Evolutionary conservation across 1,140 invertebrate species (phyloP).

Genomic region (Zaprionus gabonicus): DNA sequence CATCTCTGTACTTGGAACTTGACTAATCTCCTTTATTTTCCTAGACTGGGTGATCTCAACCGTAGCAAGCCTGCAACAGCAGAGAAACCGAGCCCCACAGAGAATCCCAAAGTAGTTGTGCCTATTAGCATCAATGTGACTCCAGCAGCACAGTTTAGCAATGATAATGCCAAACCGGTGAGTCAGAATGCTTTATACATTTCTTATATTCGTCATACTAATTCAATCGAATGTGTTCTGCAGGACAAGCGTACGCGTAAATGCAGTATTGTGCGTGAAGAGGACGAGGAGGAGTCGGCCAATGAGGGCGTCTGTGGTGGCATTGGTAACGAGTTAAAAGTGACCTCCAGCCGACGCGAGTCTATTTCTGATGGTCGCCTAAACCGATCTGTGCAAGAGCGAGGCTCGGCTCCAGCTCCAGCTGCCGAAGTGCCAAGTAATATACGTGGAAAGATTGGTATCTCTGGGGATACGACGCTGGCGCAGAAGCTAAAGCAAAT

Average conservation of each 20-base stretch:
- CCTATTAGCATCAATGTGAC: slow-evolving; percentile 76
- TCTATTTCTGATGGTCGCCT: slow-evolving; percentile 88
- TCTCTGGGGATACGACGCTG: slow-evolving; percentile 64
- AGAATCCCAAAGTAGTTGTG: slow-evolving; percentile 60
- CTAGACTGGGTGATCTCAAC: slow-evolving; percentile 48
- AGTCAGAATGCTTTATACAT: slow-evolving; percentile 16
- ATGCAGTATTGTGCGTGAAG: slow-evolving; percentile 95
- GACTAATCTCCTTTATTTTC: background rate
- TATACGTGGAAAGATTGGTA: slow-evolving; percentile 70
- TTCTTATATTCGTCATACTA: background rate
- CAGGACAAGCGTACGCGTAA: slow-evolving; percentile 88
- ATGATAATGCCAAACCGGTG: slow-evolving; percentile 62
- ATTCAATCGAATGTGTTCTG: background rate
- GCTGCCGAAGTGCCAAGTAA: slow-evolving; percentile 59
- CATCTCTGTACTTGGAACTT: too few species aligned
- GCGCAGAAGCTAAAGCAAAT: slow-evolving; percentile 79
- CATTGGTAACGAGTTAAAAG: slow-evolving; percentile 84
- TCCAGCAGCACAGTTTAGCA: slow-evolving; percentile 57
- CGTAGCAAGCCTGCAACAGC: slow-evolving; percentile 42
- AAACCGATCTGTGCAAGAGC: slow-evolving; percentile 86
- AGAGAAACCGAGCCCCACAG: slow-evolving; percentile 70
- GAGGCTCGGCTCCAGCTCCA: slow-evolving; percentile 42
- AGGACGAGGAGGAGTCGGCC: slow-evolving; percentile 91
- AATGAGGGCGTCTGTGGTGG: slow-evolving; percentile 81
- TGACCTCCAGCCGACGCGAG: slow-evolving; percentile 85